A percentile compares a stretch with the other conserved stretches of the same genome.
Evolutionary conservation across 2,888 invertebrate species (phyloP).

Genomic region (Steinernema carpocapsae): DNA sequence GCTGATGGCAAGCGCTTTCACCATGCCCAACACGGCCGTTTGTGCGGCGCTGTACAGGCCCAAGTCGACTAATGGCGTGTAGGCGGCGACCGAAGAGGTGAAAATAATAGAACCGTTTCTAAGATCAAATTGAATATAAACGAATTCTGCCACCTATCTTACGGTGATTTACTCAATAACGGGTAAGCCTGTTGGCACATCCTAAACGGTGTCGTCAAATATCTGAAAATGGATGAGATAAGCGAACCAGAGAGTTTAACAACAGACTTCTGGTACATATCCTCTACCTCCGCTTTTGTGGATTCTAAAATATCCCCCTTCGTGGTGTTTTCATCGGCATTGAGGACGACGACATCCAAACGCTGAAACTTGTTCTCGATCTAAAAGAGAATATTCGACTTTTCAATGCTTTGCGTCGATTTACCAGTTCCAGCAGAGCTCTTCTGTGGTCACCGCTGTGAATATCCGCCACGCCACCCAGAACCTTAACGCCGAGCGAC

Average conservation of each 20-base stretch:
- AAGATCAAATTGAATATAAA: constrained; percentile 1
- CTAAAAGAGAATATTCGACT: constrained; percentile 33
- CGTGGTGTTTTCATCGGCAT: constrained; percentile 47
- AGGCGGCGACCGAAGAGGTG: constrained; percentile 53
- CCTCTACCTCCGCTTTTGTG: constrained; percentile 44
- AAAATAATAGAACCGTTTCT: constrained; percentile 49
- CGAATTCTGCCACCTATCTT: constrained; percentile 9
- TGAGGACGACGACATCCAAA: constrained; percentile 43
- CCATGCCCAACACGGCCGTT: constrained; percentile 52
- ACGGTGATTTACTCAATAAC: constrained; percentile 53
- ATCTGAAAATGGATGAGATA: neutral
- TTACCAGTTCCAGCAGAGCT: constrained; percentile 44
- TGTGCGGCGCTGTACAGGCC: constrained; percentile 57
- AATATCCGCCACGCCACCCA: constrained; percentile 43
- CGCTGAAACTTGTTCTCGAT: constrained; percentile 43
- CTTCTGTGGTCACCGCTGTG: constrained; percentile 38
- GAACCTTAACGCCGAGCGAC: constrained; percentile 41
- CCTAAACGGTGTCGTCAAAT: constrained; percentile 57
- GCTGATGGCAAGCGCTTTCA: constrained; percentile 43
- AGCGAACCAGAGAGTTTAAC: neutral
- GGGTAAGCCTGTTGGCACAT: constrained; percentile 52
- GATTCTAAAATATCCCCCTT: constrained; percentile 55
- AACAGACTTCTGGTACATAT: constrained; percentile 45
- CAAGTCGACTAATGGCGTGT: constrained; percentile 57
- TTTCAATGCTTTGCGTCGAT: too few species aligned